Percentiles rank a stretch among this genome's conserved stretches.
Conservation (phyloP, 1,140 invertebrate genomes). For the Campoletis sonorensis region DNA sequence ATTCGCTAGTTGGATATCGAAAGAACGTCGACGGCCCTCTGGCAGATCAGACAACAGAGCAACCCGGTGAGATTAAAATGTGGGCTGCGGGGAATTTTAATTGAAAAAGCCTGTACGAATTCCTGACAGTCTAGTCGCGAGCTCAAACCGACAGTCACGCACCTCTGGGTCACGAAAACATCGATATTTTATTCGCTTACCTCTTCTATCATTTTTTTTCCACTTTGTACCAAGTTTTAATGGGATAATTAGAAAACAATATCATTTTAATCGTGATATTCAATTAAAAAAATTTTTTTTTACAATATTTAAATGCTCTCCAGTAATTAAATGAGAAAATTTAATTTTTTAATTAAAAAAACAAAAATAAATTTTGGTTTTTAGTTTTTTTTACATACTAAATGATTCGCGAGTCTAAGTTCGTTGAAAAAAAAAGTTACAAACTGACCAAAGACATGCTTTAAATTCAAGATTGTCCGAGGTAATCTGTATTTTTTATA, state of each 20-base stretch:
- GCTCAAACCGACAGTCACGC: conserved; percentile 28
- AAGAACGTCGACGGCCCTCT: conserved; percentile 19
- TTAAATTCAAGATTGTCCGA: too few relatives aligned
- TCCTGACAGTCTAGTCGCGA: conserved; percentile 27
- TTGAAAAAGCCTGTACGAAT: conserved; percentile 44
- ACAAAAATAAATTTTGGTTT: too few relatives aligned
- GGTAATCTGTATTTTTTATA: too few relatives aligned
- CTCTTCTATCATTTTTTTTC: not conserved
- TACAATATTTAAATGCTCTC: not conserved
- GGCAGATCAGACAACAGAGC: conserved; percentile 31
- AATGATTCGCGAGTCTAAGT: too few relatives aligned
- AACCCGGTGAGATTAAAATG: conserved; percentile 45
- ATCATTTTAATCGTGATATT: not conserved
- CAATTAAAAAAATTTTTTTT: not conserved
- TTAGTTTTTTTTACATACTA: too few relatives aligned
- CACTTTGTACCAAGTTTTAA: not conserved
- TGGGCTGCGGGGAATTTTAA: conserved; percentile 44
- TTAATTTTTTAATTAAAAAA: too few relatives aligned
- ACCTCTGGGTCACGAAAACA: conserved; percentile 42
- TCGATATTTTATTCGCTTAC: conserved; percentile 20
- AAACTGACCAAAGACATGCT: too few relatives aligned
- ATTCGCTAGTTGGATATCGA: conserved; percentile 23
- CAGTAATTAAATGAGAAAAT: too few relatives aligned
- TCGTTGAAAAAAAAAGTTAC: too few relatives aligned
- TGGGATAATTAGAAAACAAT: not conserved